phyloP scores from a whole-genome alignment of 2,797 vertebrate genomes.

The Channallabes apus region DNA sequence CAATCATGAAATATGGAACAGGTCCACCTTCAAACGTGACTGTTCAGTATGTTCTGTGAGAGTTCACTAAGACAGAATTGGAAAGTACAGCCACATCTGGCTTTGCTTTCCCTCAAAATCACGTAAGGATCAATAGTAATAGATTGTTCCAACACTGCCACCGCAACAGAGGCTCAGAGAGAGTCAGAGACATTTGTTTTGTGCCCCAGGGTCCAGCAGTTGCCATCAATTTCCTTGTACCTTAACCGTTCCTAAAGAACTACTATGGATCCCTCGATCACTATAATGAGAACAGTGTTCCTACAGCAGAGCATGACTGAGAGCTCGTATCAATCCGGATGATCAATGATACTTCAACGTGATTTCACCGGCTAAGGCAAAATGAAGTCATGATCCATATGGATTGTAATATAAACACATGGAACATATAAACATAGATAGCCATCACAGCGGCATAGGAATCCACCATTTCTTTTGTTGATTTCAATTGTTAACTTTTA shows the following conservation, averaged over 20 bases:
- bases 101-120: constrained; percentile 56
- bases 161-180: constrained; percentile 54
- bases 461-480: not conserved
- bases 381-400: constrained; percentile 7
- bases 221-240: constrained; percentile 67
- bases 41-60: constrained; percentile 15
- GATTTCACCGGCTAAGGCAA: constrained; percentile 32
- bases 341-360: constrained; percentile 44
- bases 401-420: constrained; percentile 25
- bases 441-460: not conserved
- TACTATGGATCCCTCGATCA: constrained; percentile 53
- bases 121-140: constrained; percentile 63
- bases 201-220: constrained; percentile 58
- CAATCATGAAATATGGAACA: not conserved
- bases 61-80: constrained; percentile 25
- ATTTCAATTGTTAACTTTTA: not conserved
- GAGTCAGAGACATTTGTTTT: constrained; percentile 64
- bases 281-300: constrained; percentile 50
- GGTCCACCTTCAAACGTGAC: not conserved
- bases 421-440: constrained; percentile 2
- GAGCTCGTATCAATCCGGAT: constrained; percentile 50
- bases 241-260: constrained; percentile 50
- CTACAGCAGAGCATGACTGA: constrained; percentile 40
- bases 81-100: constrained; percentile 45
- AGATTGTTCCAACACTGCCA: constrained; percentile 58